Conservation (phyloP, 2,888 invertebrate genomes). For the Zygothrica quintamaculata region DNA sequence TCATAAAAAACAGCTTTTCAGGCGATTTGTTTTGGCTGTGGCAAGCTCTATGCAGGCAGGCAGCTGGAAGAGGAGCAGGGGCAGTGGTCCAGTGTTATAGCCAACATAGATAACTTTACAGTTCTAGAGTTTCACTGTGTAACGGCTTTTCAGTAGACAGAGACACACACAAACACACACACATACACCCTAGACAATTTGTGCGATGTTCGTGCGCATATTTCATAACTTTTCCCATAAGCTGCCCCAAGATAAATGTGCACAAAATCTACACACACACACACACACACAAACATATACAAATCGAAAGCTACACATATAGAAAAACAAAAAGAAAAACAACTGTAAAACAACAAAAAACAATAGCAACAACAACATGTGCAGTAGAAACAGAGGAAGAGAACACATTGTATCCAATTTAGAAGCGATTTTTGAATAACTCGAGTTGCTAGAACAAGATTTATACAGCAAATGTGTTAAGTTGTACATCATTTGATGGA, state of each 20-base stretch:
- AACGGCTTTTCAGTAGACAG: slow-evolving; percentile 21
- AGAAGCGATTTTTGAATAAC: slow-evolving; percentile 82
- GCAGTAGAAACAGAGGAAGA: slow-evolving; percentile 27
- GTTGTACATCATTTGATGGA: slow-evolving; percentile 83
- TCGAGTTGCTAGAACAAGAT: slow-evolving; percentile 80
- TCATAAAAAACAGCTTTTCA: slow-evolving; percentile 65
- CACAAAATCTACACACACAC: slow-evolving; percentile 80
- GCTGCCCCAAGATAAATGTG: slow-evolving; percentile 82
- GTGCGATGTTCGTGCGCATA: slow-evolving; percentile 78
- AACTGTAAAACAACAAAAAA: slow-evolving; percentile 53
- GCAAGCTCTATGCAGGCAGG: background rate
- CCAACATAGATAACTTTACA: slow-evolving; percentile 16
- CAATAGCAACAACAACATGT: slow-evolving; percentile 41
- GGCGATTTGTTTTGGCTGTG: slow-evolving; percentile 51
- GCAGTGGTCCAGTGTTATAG: slow-evolving; percentile 6
- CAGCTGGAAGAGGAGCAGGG: slow-evolving; percentile 2
- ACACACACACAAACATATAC: slow-evolving; percentile 77
- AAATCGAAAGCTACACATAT: slow-evolving; percentile 82
- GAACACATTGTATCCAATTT: slow-evolving; percentile 78
- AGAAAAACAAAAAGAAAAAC: too few species aligned
- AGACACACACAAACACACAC: background rate
- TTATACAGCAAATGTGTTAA: slow-evolving; percentile 82
- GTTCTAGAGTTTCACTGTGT: slow-evolving; percentile 24
- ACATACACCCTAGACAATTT: slow-evolving; percentile 60
- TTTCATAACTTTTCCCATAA: slow-evolving; percentile 82